Base-by-base conservation (phyloP, 53 echinoderm and acorn worm genomes). In the Hippasteria phrygiana region DNA sequence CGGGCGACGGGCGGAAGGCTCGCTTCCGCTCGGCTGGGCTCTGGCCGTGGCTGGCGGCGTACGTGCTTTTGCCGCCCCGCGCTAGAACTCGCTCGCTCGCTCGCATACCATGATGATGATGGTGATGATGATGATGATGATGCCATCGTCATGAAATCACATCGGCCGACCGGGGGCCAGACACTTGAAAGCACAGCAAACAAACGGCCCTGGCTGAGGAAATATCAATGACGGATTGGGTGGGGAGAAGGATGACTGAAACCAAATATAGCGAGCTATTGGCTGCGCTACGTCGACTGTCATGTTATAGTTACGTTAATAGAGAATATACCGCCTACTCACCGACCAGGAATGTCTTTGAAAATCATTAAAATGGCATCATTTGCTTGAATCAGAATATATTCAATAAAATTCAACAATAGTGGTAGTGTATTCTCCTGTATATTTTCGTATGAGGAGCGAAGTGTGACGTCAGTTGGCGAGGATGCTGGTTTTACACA, bases 181-280 rank as follows among this genome's bases (percentile, higher is more conserved):
- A 66, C 82, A 82, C 82, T 82, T 66, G 82, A 82, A 82, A 65
- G 82, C 82, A 65, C 82, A 32, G 66, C 82, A 82, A 82, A 82
- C 82, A 82, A 82, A 82, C 66, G 82, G 66, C 8, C 31, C 82
- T 82, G 36, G 64, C 82, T 22, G 50, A 82, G 82, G 82, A 82
- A 82, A 82, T 82, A 82, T 82, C 82, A 64, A 66, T 82, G 82
- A 82, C 82, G 82, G 65, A 78, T 43, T 64, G 45, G 66, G 82
- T 29, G 22, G 77, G 66, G 45, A 64, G 66, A 66, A 66, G 82
- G 36, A 24, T 43, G 66, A 82, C 31, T 82, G 82, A 82, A 82
- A 65, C 45, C 45, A 82, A 64, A 82, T 79, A 79, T 39, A 26
- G 62, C 11, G 50, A 54, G 42, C 59, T 59, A 32, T 27, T 8